A percentile compares a stretch with the other conserved stretches of the same genome.
Evolutionary conservation across 1,140 invertebrate species (phyloP).

Genomic region (Thaumatotibia leucotreta): DNA sequence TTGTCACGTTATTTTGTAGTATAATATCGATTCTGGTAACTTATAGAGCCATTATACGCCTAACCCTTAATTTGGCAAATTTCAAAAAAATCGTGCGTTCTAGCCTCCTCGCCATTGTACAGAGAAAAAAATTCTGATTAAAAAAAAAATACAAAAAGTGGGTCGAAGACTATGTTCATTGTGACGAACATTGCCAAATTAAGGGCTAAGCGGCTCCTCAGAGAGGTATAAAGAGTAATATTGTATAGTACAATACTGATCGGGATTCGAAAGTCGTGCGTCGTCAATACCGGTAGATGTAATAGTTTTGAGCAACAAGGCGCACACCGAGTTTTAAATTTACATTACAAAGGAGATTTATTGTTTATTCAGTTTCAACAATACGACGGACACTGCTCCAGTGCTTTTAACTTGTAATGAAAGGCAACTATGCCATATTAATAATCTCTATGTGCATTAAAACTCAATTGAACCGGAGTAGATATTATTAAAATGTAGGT

Average conservation of each 20-base stretch:
- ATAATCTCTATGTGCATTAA: too few relatives aligned
- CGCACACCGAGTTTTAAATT: background rate
- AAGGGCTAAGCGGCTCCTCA: background rate
- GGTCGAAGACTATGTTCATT: too few relatives aligned
- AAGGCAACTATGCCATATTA: background rate
- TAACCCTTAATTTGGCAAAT: too few relatives aligned
- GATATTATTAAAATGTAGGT: too few relatives aligned
- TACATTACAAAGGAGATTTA: conserved; percentile 7
- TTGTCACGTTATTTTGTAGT: conserved; percentile 62
- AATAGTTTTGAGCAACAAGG: conserved; percentile 11
- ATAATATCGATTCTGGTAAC: conserved; percentile 46
- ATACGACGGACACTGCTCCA: background rate
- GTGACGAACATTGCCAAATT: too few relatives aligned
- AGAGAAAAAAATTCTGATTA: too few relatives aligned
- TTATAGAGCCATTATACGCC: conserved; percentile 33
- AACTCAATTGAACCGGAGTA: too few relatives aligned
- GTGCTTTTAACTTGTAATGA: background rate
- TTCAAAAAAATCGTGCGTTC: too few relatives aligned
- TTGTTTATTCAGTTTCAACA: conserved; percentile 5
- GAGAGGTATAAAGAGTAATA: background rate
- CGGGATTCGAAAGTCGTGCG: conserved; percentile 7
- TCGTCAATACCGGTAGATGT: conserved; percentile 13
- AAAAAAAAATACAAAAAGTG: too few relatives aligned
- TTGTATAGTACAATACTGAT: background rate
- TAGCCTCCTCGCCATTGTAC: too few relatives aligned